Evolutionary conservation across 2,888 invertebrate genomes (phyloP).

Genomic region (Listrodromus nycthemerus): DNA sequence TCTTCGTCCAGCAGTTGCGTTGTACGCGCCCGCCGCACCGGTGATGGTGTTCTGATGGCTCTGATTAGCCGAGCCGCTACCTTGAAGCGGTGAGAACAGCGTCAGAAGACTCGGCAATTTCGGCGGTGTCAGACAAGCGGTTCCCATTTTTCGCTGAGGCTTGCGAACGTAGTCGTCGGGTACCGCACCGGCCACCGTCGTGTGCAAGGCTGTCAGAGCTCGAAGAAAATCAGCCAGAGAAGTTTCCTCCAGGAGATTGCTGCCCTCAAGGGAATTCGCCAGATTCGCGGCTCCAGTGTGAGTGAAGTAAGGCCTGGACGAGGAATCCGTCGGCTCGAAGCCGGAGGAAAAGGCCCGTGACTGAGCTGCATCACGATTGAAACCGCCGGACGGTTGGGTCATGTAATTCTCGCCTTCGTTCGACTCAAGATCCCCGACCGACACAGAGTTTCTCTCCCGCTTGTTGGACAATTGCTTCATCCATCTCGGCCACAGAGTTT

Average conservation of each 20-base stretch:
- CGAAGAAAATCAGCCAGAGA: slow-evolving; percentile 93
- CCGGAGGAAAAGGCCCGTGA: slow-evolving; percentile 51
- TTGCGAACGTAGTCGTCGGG: slow-evolving; percentile 78
- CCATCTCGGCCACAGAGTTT: slow-evolving; percentile 77
- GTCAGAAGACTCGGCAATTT: slow-evolving; percentile 85
- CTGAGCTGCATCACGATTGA: slow-evolving; percentile 7
- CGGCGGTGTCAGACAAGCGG: slow-evolving; percentile 85
- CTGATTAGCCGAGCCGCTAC: slow-evolving; percentile 68
- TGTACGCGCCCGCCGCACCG: slow-evolving; percentile 45
- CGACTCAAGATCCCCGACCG: slow-evolving; percentile 72
- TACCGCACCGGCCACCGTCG: slow-evolving; percentile 84
- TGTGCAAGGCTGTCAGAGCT: slow-evolving; percentile 90
- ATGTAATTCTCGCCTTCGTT: slow-evolving; percentile 68
- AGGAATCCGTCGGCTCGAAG: slow-evolving; percentile 71
- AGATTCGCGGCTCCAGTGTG: slow-evolving; percentile 75
- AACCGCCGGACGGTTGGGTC: slow-evolving; percentile 65
- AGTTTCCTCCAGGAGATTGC: slow-evolving; percentile 91
- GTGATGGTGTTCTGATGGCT: slow-evolving; percentile 79
- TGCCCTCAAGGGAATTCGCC: slow-evolving; percentile 83
- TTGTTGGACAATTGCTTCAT: slow-evolving; percentile 75
- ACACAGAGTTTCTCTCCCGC: slow-evolving; percentile 70
- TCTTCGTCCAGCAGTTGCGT: slow-evolving; percentile 68
- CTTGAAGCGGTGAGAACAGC: slow-evolving; percentile 83
- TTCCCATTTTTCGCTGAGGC: slow-evolving; percentile 86
- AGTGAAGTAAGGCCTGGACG: slow-evolving; percentile 79